Conservation (phyloP, 2,113 vertebrate species). For the Strix aluco region DNA sequence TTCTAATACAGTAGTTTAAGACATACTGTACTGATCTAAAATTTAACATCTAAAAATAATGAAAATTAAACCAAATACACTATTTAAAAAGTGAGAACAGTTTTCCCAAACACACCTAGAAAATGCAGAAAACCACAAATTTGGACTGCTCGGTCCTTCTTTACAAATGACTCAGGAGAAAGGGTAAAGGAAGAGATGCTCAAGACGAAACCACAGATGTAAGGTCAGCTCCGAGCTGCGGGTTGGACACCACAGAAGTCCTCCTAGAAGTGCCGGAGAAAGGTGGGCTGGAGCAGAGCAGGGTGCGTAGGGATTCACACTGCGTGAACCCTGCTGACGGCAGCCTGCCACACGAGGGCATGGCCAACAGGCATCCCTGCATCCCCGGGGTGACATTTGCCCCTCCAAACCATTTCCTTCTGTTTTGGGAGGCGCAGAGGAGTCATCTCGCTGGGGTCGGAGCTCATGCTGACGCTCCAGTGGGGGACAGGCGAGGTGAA, state of each 20-base stretch:
- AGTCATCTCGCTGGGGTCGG: rapidly evolving
- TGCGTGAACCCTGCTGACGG: rapidly evolving
- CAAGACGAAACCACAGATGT: rapidly evolving
- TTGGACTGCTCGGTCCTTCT: not conserved
- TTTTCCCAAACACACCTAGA: conserved; percentile 24
- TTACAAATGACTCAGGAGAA: not conserved
- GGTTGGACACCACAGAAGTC: not conserved
- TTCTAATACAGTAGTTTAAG: conserved; percentile 81
- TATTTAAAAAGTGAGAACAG: not conserved
- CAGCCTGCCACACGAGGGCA: not conserved
- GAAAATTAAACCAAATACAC: conserved; percentile 73
- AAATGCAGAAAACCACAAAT: not conserved
- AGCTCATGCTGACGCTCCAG: not conserved
- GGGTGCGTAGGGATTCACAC: rapidly evolving
- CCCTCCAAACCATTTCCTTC: not conserved
- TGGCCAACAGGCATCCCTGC: not conserved
- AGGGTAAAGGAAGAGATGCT: not conserved
- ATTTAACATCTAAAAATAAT: conserved; percentile 81
- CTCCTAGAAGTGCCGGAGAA: not conserved
- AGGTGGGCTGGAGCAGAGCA: not conserved
- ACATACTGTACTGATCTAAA: conserved; percentile 76
- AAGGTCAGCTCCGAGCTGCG: not conserved
- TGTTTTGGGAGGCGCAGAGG: not conserved
- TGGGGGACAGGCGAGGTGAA: not conserved
- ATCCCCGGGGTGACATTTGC: not conserved